Base-by-base conservation (phyloP, 2,888 invertebrate species). In the Polietes domitor region DNA sequence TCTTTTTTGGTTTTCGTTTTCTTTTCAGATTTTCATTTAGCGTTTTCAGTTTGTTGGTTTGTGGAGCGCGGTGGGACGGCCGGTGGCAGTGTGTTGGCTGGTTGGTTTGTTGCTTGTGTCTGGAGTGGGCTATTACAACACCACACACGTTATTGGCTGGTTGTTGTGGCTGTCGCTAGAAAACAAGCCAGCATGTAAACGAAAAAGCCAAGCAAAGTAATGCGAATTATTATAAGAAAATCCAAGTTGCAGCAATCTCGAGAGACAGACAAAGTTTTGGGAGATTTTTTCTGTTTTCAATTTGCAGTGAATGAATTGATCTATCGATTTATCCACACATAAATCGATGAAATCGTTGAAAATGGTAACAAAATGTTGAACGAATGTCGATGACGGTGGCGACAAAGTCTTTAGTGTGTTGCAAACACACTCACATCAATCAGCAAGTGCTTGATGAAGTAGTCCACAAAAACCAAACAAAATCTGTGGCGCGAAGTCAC, bases 171-270 rank as follows among this genome's bases (percentile, higher is more conserved):
- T 12, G 58, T 58, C 26, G 4, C n/a, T n/a, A 58, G 58, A 58
- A 24, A 58, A 58, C 58, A 2, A 21, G 58, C n/a, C 47, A 47
- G n/a, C 47, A 47, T 12, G 47, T n/a, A 47, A 47, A 47, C 47
- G n/a, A 32, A 32, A 47, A 24, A 58, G 5, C 58, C 55, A 55
- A 24, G n/a, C n/a, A n/a, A 53, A 53, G 12, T 58, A 58, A 58
- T 58, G 58, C 58, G 26, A 58, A 26, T 58, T 58, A 58, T 53
- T 53, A 21, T 53, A 10, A 3, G 61, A 41, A 70, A 26, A 70
- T 73, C 19, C 53, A 32, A 61, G 73, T 83, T 83, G 77, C 70
- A 70, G 77, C 83, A 83, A 83, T 77, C 79, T 50, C 17, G 53
- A 21, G 21, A 21, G 21, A 7, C 53, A 6, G 21, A 19, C 19